These are phyloP conservation scores for Planiliza haematocheilus DNA, from an alignment of 2,113 vertebrate species.

Conservation along the genomic window DNA sequence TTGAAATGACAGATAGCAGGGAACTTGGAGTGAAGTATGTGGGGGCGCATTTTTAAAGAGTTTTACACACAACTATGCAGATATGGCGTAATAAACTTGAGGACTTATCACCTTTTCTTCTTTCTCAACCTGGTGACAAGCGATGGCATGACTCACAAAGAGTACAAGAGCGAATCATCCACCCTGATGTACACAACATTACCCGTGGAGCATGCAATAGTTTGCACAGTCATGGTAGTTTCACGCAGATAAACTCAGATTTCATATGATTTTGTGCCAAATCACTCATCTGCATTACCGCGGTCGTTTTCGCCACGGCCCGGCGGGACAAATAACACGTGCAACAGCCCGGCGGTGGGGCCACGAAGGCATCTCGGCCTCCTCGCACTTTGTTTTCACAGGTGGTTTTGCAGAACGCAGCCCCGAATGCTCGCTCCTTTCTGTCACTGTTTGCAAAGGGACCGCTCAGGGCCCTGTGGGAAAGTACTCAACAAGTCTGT, in stretches of 20 bases:
- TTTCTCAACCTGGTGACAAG: not conserved
- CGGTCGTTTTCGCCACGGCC: not conserved
- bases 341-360: not conserved
- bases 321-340: not conserved
- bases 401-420: slow-evolving; percentile 55
- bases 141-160: not conserved
- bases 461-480: slow-evolving; percentile 2
- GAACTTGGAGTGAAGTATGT: too few relatives aligned
- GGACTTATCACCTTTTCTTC: not conserved
- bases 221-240: slow-evolving; percentile 36
- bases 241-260: slow-evolving; percentile 57
- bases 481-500: not conserved
- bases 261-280: slow-evolving; percentile 7
- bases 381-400: slow-evolving; percentile 70
- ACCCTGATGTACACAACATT: not conserved
- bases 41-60: too few relatives aligned
- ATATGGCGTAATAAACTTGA: not conserved
- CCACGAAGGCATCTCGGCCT: slow-evolving; percentile 15
- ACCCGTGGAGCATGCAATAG: slow-evolving; percentile 4
- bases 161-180: slow-evolving; percentile 10
- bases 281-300: not conserved
- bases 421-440: slow-evolving; percentile 8
- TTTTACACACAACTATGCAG: too few relatives aligned
- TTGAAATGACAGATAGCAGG: slow-evolving; percentile 5
- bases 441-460: slow-evolving; percentile 48